Base-by-base conservation (phyloP, 2,888 invertebrate species). In the Sarcophaga carnaria region DNA sequence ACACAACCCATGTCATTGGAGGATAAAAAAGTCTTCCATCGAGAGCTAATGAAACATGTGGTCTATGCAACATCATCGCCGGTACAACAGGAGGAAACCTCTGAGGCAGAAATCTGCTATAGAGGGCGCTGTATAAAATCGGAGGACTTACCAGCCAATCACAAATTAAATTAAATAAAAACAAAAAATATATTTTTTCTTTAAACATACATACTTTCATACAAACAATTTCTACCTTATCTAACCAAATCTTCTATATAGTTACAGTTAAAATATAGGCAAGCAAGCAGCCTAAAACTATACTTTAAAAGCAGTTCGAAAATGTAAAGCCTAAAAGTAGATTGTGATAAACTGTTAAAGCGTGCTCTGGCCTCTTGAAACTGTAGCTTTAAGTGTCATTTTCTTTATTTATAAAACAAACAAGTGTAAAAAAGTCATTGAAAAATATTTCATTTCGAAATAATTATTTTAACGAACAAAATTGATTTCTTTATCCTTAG, bases 51-150 rank as follows among this genome's bases (percentile, higher is more conserved):
- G 93, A 91, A 93, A 76, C 92, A 93, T 81, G 92, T 93, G n/a
- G 92, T 93, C 10, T 93, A 92, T 86, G 93, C 93, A 62, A 97
- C 97, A 0, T 96, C 97, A 22, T 97, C 97, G 0, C 96, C 97
- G 2, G 96, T 97, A 3, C 97, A 97, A 25, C 97, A 97, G 92
- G 97, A 97, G 25, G 97, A 97, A 93, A 96, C 97, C 17, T 96
- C 97, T 89, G 97, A 97, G 95, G 97, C 97, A 59, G 97, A 97
- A 94, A 97, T 97, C 88, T 97, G 97, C 91, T 97, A 96, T 92
- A 95, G 96, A 91, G 97, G 97, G 17, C 96, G 96, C 91, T 97
- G 97, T 92, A 95, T 97, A 88, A 97, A 97, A 94, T 95, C 95
- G 78, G 93, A 93, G 80, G 93, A 93, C 90, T 89, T 93, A 89